phyloP scores from a whole-genome alignment of 2,888 invertebrate species.

The Chalcis sispes region DNA sequence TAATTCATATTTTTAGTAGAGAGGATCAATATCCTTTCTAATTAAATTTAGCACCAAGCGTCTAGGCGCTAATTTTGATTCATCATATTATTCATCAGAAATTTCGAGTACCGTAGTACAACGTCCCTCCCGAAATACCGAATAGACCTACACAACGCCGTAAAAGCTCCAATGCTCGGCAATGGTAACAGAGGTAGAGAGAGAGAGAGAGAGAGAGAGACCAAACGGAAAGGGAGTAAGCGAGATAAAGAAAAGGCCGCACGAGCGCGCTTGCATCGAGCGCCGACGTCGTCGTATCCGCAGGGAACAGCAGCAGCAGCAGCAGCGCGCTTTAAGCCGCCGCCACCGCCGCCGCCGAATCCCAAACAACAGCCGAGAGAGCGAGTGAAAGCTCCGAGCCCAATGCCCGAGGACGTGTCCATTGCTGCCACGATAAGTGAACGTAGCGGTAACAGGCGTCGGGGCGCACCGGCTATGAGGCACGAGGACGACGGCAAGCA shows the following conservation, averaged over 20 bases:
- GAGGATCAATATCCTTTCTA: no score
- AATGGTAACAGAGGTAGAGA: background rate
- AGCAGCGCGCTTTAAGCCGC: no score
- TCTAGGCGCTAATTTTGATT: no score
- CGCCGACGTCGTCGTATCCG: background rate
- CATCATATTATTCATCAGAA: no score
- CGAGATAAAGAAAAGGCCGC: background rate
- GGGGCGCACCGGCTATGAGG: background rate
- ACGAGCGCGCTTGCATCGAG: slow-evolving; percentile 2
- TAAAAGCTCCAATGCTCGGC: background rate
- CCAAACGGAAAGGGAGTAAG: no score
- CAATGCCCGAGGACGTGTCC: slow-evolving; percentile 34
- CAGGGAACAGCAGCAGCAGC: no score
- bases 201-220: background rate
- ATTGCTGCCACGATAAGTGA: background rate
- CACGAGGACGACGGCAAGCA: slow-evolving; percentile 5
- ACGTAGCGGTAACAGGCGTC: slow-evolving; percentile 9
- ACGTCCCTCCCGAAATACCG: background rate
- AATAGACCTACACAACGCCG: background rate
- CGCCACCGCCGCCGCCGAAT: background rate
- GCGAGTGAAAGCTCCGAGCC: background rate
- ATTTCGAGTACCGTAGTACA: no score
- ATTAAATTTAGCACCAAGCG: no score
- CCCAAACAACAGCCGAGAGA: background rate
- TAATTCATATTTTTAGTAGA: no score